Evolutionary conservation across 2,113 vertebrate species (phyloP), one percentile per base, ranked within the genome.

Genomic region (Anoplopoma fimbria): DNA sequence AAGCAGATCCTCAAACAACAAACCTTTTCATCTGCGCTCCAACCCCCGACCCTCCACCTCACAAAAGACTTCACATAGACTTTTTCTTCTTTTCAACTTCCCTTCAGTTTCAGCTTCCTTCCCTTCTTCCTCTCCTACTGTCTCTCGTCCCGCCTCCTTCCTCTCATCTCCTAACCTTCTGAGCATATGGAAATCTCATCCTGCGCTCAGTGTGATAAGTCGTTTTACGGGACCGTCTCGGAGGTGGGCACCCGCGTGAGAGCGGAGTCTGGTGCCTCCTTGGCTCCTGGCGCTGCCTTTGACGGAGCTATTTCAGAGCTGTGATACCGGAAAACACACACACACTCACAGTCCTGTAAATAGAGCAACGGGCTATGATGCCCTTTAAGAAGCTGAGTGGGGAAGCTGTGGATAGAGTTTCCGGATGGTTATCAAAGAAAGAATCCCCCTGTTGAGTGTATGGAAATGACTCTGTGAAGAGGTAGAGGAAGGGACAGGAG

Each of bases 291-390:
- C 51, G 1, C 79, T 61, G 25, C 79, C 62, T 87, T 73, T 89
- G 87, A 89, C 63, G 23, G 68, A 61, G 70, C 83, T 91, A 93
- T 91, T 93, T 92, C 68, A 63, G 84, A 89, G 31, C 81, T 25
- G 67, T 57, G 79, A 90, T 76, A 88, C 55, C 19, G 79, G 89
- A 89, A 90, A 89, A 89, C 62, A 68, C 64, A 83, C 83, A 72
- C 63, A 67, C 42, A 58, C 72, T 33, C 42, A 72, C 70, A 38
- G 49, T 13, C 71, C 88, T 73, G 77, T 77, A 91, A 91, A 90
- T 92, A 87, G 84, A 91, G 77, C 83, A 73, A 23, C 34, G 62
- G 76, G 75, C 70, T 45, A 23, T 57, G 79, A 71, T 89, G 81
- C 78, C 89, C 82, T 91, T 91, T 79, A 75, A 84, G 79, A 79